Evolutionary conservation across 1,140 invertebrate species (phyloP), one percentile per base, ranked within the genome.

Genomic region (Acromyrmex charruanus): DNA sequence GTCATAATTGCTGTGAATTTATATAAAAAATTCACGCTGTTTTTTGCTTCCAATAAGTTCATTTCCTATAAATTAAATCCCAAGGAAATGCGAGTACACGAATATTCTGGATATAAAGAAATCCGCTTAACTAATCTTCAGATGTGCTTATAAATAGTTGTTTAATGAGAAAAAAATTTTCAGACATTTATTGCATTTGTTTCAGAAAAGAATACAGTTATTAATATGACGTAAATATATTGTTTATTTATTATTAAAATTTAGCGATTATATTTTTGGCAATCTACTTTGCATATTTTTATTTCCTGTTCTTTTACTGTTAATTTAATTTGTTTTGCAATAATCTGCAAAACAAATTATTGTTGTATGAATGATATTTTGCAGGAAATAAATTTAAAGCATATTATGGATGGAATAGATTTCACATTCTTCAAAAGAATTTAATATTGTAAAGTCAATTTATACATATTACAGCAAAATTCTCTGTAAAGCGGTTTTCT

Each of bases 21-120:
- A 44, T 61, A 61, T 49, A 44, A 77, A 61, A 63, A 85, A 86
- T 85, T 88, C 84, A 90, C 80, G 80, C 81, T 91, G 35, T 35
- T 61, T 25, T 90, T 84, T 84, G 90, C 75, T 89, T 85, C 75
- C 69, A 39, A 28, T 77, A 66, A 85, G 35, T 89, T 84, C 63
- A 44, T 72, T 75, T 75, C 51, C n/a, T 58, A 58, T n/a, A 44
- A 44, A 31, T 74, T 28, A 25, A 77, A 51, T 53, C 49, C 80
- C 21, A 39, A 69, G 31, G 58, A 81, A 71, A 44, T 63, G 53
- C 28, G 18, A 61, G 25, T 61, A 39, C 5, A 74, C 21, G 53
- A 72, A 35, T 61, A 71, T 81, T 81, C 49, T 71, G 49, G 63
- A 21, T 81, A 12, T 55, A n/a, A 71, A 81, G 49, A 55, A 81